Percentiles rank a stretch among this genome's conserved stretches.
Conservation (phyloP, 1,140 invertebrate genomes). For the Aphis craccivora region DNA sequence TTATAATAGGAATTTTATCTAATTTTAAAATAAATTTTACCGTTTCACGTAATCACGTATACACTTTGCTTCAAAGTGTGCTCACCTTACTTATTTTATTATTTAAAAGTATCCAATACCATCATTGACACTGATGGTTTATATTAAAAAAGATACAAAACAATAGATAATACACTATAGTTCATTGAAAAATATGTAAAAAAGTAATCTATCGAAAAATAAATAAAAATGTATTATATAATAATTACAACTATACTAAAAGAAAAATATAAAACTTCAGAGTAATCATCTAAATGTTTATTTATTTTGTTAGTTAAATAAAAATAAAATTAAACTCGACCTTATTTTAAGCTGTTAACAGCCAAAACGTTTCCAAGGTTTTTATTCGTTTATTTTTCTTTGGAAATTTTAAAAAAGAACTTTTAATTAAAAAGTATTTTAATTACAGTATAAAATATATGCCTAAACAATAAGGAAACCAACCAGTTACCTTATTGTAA, state of each 20-base stretch:
- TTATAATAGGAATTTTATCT: no score
- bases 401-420: not conserved
- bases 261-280: not conserved
- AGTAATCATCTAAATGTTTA: not conserved
- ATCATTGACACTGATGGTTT: no score
- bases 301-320: not conserved
- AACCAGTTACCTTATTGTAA: not conserved
- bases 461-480: not conserved
- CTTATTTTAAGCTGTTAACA: not conserved
- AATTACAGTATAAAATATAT: not conserved
- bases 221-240: not conserved
- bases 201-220: not conserved
- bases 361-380: not conserved
- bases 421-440: not conserved
- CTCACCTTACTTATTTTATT: no score
- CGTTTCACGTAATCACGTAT: no score
- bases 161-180: no score
- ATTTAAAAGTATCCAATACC: no score
- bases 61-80: no score
- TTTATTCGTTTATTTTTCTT: not conserved
- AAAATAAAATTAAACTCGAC: not conserved
- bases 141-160: no score
- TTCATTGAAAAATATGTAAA: not conserved
- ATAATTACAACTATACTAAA: not conserved
- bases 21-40: no score